Base-by-base conservation (phyloP, 2,797 vertebrate species). In the Cyclopterus lumpus region DNA sequence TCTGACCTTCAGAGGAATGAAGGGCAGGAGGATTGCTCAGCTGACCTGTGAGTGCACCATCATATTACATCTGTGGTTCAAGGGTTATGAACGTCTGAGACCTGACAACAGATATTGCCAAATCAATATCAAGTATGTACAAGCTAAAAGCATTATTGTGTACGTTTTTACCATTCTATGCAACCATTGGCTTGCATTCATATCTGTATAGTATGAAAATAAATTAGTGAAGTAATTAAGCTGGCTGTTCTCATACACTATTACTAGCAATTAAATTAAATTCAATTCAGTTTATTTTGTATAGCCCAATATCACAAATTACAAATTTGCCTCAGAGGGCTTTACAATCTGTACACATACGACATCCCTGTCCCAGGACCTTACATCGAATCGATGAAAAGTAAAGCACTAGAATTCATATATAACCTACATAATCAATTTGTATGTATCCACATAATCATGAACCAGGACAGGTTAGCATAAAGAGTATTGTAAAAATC, bases 1-100 rank as follows among this genome's bases (percentile, higher is more conserved):
- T 61, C 77, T 91, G 91, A 93, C 93, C 92, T 92, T 89, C 79
- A 79, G 85, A 84, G 78, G 20, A 82, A 81, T 71, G 80, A 79
- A 89, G 89, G 91, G 78, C 86, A 63, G 54, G 48, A 58, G 63
- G 71, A 80, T 42, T 70, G 80, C 73, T 78, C 80, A 26, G 81
- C 28, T 81, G 88, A 91, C 83, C 83, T 77, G 55, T 69, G 46
- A 75, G 54, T 67, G 84, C 76, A 79, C 76, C 81, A 71, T 83
- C 80, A 76, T 78, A 72, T 73, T 61, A 77, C 67, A 82, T 81
- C 42, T 62, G 36, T 63, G 79, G 75, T 73, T 18, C 32, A 46
- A 69, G 49, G 59, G 69, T 77, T 80, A 36, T 59, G 62, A 59
- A 60, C 3, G 44, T 63, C 66, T 70, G 28, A 59, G 73, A 77